Base-by-base conservation (phyloP, 2,113 vertebrate genomes). In the Aramus guarauna region DNA sequence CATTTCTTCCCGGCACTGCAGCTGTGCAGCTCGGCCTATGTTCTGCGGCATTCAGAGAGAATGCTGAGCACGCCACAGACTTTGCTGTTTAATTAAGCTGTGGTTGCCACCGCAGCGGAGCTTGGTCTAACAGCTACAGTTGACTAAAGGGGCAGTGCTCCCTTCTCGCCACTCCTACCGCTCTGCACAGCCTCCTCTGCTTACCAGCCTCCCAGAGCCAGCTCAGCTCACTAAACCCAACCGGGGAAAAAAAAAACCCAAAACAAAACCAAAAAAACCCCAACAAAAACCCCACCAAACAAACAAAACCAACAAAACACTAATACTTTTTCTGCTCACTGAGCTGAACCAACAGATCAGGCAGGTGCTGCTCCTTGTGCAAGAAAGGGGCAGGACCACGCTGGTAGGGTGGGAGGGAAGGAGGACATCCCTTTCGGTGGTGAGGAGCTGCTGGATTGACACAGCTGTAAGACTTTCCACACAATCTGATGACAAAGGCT, bases 111-210 rank as follows among this genome's bases (percentile, higher is more conserved):
- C 24, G 0, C 89, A 94, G 76, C 76, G 60, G 64, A 94, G 66
- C 58, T 87, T 76, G 56, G 73, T 78, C 80, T 94, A 81, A 91
- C 88, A 96, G 85, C 75, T 81, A 73, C 73, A 91, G 86, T 34
- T 92, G 91, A 81, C 80, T 75, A 55, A 77, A 95, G 64, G 45
- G 69, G 86, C 39, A 92, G 72, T n/a, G 20, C 48, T 80, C 50
- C 47, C 43, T 89, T 62, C 68, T 78, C 0, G 0, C 32, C 76
- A 55, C 41, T 55, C 47, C 60, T 56, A 32, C 75, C 41, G 63
- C 41, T 74, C 63, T 71, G 69, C 53, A 53, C 1, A 2, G 53
- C 39, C 47, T 96, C 22, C 56, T n/a, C 59, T 29, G 24, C 47
- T 63, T 24, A 15, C 39, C 79, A 64, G 6, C 23, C 39, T 83